Base-by-base conservation (phyloP, 2,113 vertebrate species). In the Chitala chitala region DNA sequence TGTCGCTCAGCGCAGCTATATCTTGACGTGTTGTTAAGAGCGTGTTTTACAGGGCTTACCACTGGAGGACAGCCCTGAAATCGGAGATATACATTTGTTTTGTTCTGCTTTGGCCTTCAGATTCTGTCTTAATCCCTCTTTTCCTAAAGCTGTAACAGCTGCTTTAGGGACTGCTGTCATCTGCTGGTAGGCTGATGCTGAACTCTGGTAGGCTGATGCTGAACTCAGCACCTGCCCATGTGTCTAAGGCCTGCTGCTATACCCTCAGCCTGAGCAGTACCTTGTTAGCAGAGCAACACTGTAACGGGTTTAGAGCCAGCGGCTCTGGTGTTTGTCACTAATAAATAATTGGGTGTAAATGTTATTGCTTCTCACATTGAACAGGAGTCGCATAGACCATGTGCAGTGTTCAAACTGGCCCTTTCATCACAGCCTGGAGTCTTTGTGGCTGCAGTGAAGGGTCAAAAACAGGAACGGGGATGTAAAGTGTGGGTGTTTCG, bases 1-100 rank as follows among this genome's bases (percentile, higher is more conserved):
- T 86, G 82, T 79, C 75, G 58, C 70, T 82, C 78, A 74, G 76
- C 76, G 66, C 63, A 5, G 58, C 74, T 56, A 63, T 73, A 69
- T 71, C 33, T 73, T 29, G 26, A 36, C 40, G 54, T 46, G 42
- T 42, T 65, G 59, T 75, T 33, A 64, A 50, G 71, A 77, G 50
- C 68, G 58, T n/a, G 51, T 75, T 83, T 83, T 82, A 72, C 54
- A 33, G 64, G 65, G 74, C 54, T 72, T 68, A 73, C 69, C 76
- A 72, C 81, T 75, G 77, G 77, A 75, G 79, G 66, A 79, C 70
- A 50, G 54, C 68, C 50, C 54, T 38, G 53, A 78, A 71, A 81
- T 83, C 69, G 77, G 53, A 78, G 22, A 42, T 70, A 63, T 73
- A n/a, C n/a, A n/a, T n/a, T 44, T 63, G 6, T 81, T 76, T 55